A percentile compares a stretch with the other conserved stretches of the same genome.
Evolutionary conservation across 2,113 vertebrate species (phyloP).

Genomic region (Zonotrichia leucophrys): DNA sequence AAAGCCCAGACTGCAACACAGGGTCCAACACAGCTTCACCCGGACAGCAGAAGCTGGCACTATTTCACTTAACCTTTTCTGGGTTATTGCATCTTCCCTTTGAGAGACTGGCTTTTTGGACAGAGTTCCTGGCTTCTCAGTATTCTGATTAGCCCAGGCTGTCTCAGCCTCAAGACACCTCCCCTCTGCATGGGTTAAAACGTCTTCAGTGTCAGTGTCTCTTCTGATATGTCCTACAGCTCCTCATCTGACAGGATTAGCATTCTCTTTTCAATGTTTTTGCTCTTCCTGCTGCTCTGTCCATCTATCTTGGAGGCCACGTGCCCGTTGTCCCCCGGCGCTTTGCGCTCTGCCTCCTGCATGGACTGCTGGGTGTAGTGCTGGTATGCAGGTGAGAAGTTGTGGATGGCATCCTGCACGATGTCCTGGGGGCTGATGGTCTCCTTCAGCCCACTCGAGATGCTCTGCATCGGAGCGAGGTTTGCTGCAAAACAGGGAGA

Average conservation of each 20-base stretch:
- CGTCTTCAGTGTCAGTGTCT: not conserved
- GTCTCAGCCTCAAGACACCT: not conserved
- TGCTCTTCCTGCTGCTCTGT: constrained; percentile 48
- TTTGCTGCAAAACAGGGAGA: constrained; percentile 70
- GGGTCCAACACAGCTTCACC: not conserved
- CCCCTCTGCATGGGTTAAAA: not conserved
- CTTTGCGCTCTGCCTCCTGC: constrained; percentile 79
- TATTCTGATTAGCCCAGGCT: not conserved
- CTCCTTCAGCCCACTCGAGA: constrained; percentile 92
- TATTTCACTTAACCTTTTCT: not conserved
- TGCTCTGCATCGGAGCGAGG: constrained; percentile 90
- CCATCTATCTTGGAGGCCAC: not conserved
- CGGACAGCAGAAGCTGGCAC: constrained; percentile 1
- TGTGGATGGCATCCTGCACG: constrained; percentile 92
- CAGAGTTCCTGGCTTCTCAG: not conserved
- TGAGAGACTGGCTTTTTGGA: not conserved
- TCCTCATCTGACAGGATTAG: constrained; percentile 90
- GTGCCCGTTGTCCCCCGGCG: constrained; percentile 69
- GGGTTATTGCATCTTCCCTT: constrained; percentile 5
- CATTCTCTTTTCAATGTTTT: constrained; percentile 89
- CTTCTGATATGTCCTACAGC: constrained; percentile 65
- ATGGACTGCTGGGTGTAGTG: constrained; percentile 92
- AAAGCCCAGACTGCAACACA: not conserved
- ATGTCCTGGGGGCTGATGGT: constrained; percentile 93
- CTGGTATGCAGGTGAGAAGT: constrained; percentile 88